These are phyloP conservation scores for Cyrtodaria siliqua DNA, from an alignment of 2,888 invertebrate genomes.

Conservation along the genomic window DNA sequence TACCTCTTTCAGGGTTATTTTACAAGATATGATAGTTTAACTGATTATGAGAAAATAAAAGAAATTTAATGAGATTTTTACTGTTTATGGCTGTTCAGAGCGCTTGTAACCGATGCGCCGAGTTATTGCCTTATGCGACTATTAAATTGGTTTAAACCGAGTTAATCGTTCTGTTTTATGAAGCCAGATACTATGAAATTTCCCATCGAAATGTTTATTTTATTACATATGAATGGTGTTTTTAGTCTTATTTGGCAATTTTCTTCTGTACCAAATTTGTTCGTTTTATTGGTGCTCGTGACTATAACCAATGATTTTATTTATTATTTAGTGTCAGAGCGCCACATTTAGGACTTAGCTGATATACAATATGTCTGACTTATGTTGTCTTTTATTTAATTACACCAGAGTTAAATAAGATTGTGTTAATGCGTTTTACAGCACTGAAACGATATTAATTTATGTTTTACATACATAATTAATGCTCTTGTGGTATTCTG, in stretches of 20 bases:
- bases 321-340: constrained; percentile 48
- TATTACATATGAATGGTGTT: constrained; percentile 58
- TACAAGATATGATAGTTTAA: constrained; percentile 50
- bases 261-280: constrained; percentile 45
- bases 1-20: constrained; percentile 23
- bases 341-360: too few species aligned
- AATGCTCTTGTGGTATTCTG: too few species aligned
- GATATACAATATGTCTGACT: too few species aligned
- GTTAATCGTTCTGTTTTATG: constrained; percentile 66
- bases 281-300: constrained; percentile 48
- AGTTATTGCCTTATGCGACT: constrained; percentile 61
- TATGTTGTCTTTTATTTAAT: too few species aligned
- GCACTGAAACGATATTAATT: too few species aligned
- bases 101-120: constrained; percentile 35
- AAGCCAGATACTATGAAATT: constrained; percentile 51
- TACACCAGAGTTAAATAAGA: too few species aligned
- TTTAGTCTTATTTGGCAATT: constrained; percentile 45
- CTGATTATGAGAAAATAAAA: constrained; percentile 60
- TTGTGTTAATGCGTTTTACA: too few species aligned
- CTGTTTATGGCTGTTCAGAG: constrained; percentile 52
- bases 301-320: constrained; percentile 36
- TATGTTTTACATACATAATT: too few species aligned
- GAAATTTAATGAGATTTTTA: constrained; percentile 64
- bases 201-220: constrained; percentile 61
- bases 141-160: constrained; percentile 63